Evolutionary conservation across 2,888 invertebrate species (phyloP), one percentile per base, ranked within the genome.

Genomic region (Campoletis raptor): DNA sequence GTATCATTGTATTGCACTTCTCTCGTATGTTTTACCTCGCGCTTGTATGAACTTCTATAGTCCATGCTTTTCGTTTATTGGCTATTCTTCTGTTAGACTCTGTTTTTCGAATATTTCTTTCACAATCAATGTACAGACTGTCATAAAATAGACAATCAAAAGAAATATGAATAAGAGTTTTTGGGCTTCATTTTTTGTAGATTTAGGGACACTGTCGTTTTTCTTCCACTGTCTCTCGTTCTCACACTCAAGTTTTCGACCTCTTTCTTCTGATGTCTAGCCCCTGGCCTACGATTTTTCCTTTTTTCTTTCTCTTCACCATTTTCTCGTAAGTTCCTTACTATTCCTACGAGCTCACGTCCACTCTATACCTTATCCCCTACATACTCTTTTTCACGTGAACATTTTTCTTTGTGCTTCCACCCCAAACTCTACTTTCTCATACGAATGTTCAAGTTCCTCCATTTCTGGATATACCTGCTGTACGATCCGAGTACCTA

Each of bases 1-100:
- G 91, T 90, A 90, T 91, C 86, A 85, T 89, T 90, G 67, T 82
- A 67, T 48, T 57, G 36, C 37, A 24, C 42, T 76, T 45, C 40
- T 54, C 45, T 37, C 30, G 5, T 37, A 48, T 45, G 18, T 18
- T 48, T 66, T 66, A 57, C 24, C 40, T 64, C 64, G 24, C 10
- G 36, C n/a, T 45, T 72, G 70, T 78, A 81, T 81, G 73, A 64
- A 61, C 67, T 72, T 81, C 57, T 69, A 78, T 73, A 67, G 48
- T 69, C 37, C 64, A 52, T 70, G 54, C 5, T 57, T 70, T 80
- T 78, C 52, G 54, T 78, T 61, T 70, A 61, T 70, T 81, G 64
- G 45, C 37, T 37, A 24, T 80, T 30, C 67, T 48, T 24, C 54
- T 12, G 12, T 1, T 21, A 6, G 61, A 12, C 30, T 12, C 6